These are phyloP conservation scores for Ptycholaimellus sp. DNA, from an alignment of 2,888 invertebrate genomes.

Conservation along the genomic window DNA sequence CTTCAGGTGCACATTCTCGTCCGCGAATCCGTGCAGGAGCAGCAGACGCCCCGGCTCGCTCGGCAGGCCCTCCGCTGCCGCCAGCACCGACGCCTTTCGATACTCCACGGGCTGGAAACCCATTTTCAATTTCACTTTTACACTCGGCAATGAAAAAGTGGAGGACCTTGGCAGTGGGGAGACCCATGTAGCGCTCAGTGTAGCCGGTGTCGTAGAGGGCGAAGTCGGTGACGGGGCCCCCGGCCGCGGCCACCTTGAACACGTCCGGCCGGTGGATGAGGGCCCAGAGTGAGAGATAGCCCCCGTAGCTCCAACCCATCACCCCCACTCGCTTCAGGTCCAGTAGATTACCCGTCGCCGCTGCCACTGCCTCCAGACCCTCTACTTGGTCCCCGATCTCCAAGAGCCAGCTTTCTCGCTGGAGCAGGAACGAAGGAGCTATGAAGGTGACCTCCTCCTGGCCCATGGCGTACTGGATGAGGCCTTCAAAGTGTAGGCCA, in stretches of 20 bases:
- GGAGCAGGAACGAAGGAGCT: not conserved
- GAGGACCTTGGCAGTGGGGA: constrained; percentile 45
- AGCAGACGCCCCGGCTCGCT: constrained; percentile 42
- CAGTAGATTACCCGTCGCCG: constrained; percentile 51
- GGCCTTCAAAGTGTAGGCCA: constrained; percentile 68
- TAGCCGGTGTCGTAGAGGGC: constrained; percentile 90
- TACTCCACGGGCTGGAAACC: constrained; percentile 9
- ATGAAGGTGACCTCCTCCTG: constrained; percentile 15
- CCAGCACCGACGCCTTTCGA: not conserved
- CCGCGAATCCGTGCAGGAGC: constrained; percentile 71
- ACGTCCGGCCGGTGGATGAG: constrained; percentile 69
- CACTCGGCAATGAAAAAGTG: not conserved
- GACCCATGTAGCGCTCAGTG: constrained; percentile 84
- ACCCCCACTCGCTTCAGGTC: constrained; percentile 76
- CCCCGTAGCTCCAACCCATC: constrained; percentile 98
- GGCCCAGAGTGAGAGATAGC: constrained; percentile 80
- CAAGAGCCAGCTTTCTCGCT: not conserved
- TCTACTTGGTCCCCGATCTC: constrained; percentile 85
- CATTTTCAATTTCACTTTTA: not conserved
- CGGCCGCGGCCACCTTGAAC: constrained; percentile 76
- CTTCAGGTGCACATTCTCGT: constrained; percentile 94
- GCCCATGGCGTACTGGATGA: constrained; percentile 63
- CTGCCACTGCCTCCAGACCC: constrained; percentile 60
- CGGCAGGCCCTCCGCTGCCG: constrained; percentile 11
- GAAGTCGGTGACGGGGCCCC: constrained; percentile 94